Evolutionary conservation across 2,797 vertebrate species (phyloP).

Genomic region (Typhlichthys subterraneus): DNA sequence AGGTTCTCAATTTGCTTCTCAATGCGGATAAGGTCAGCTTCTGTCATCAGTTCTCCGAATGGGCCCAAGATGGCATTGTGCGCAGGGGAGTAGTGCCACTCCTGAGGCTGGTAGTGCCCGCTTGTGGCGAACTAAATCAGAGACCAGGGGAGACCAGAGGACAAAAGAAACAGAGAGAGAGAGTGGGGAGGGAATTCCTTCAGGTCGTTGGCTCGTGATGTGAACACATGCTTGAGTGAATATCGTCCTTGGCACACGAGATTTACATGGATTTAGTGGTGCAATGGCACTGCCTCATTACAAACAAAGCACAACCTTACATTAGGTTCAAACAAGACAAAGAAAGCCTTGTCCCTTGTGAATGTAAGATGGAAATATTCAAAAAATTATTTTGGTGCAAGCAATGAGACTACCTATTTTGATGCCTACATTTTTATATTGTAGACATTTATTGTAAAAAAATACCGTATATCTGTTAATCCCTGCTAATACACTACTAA

Average conservation of each 20-base stretch:
- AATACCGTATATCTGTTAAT: slow-evolving; percentile 10
- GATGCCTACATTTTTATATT: slow-evolving; percentile 17
- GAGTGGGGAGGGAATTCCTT: slow-evolving; percentile 77
- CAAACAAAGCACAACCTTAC: slow-evolving; percentile 33
- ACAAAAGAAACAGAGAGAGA: slow-evolving; percentile 71
- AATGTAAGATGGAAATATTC: slow-evolving; percentile 16
- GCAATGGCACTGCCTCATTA: slow-evolving; percentile 83
- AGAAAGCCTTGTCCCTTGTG: slow-evolving; percentile 33
- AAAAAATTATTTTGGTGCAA: not conserved
- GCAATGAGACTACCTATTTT: too few relatives aligned
- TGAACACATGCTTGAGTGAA: slow-evolving; percentile 66
- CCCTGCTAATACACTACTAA: slow-evolving; percentile 9
- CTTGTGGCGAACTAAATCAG: slow-evolving; percentile 86
- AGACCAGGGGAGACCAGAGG: slow-evolving; percentile 75
- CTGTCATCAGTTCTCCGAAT: slow-evolving; percentile 91
- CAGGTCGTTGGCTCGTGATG: slow-evolving; percentile 67
- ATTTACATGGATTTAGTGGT: slow-evolving; percentile 92
- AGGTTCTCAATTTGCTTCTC: slow-evolving; percentile 96
- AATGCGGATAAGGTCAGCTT: slow-evolving; percentile 87
- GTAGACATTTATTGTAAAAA: slow-evolving; percentile 18
- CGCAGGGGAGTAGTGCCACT: slow-evolving; percentile 85
- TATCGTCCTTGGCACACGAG: slow-evolving; percentile 75
- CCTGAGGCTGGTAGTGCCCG: slow-evolving; percentile 84
- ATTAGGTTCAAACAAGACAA: slow-evolving; percentile 45
- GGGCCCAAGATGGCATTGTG: slow-evolving; percentile 88